Evolutionary conservation across 2,888 invertebrate genomes (phyloP).

Genomic region (Caenorhabditis parvicauda): DNA sequence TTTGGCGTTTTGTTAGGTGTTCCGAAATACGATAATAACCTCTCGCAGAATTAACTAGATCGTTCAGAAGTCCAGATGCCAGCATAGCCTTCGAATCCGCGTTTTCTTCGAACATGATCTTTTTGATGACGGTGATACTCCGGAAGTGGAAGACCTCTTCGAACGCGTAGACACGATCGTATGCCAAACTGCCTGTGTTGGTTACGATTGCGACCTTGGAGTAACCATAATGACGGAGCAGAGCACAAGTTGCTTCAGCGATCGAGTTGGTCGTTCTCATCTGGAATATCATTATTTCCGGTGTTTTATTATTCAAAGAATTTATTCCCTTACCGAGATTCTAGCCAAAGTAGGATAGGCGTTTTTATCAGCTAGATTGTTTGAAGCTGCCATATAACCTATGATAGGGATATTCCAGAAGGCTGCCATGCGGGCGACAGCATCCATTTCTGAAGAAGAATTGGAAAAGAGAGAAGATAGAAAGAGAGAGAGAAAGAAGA

Average conservation of each 20-base stretch:
- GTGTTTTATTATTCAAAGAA: not conserved
- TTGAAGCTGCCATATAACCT: slow-evolving; percentile 56
- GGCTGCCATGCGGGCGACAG: slow-evolving; percentile 59
- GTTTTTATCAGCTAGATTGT: slow-evolving; percentile 41
- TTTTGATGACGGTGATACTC: slow-evolving; percentile 34
- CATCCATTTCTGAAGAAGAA: slow-evolving; percentile 50
- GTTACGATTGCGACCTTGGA: slow-evolving; percentile 44
- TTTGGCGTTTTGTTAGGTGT: not conserved
- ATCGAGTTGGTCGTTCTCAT: slow-evolving; percentile 56
- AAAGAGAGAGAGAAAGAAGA: too few species aligned
- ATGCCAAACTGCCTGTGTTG: slow-evolving; percentile 38
- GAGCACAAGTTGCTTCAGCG: slow-evolving; percentile 50
- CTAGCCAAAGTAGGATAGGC: slow-evolving; percentile 41
- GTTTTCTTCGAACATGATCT: slow-evolving; percentile 44
- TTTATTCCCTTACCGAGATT: slow-evolving; percentile 22
- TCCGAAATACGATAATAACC: slow-evolving; percentile 23
- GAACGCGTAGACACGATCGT: slow-evolving; percentile 35
- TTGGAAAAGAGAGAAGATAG: too few species aligned
- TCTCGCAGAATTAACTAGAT: slow-evolving; percentile 36
- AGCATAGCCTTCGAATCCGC: slow-evolving; percentile 35
- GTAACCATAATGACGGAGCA: slow-evolving; percentile 57
- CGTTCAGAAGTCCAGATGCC: slow-evolving; percentile 33
- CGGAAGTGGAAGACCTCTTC: slow-evolving; percentile 41
- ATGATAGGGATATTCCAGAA: slow-evolving; percentile 60
- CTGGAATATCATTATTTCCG: slow-evolving; percentile 4